phyloP scores from a whole-genome alignment of 1,140 invertebrate genomes.

The Dreissena rostriformis region DNA sequence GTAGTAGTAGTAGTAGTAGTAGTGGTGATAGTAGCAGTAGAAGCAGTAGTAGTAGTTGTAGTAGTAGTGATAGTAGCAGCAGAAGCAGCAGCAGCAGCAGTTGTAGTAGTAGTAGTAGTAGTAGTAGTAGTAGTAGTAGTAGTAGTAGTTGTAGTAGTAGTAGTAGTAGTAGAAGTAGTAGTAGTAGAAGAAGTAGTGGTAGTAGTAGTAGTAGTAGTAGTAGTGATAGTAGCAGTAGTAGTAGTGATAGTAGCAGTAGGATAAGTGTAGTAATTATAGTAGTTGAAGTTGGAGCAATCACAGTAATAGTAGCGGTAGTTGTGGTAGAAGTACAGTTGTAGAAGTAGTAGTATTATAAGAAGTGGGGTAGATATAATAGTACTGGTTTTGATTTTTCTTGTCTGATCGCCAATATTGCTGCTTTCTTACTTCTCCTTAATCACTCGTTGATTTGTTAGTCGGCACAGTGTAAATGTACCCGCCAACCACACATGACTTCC shows the following conservation, averaged over 20 bases:
- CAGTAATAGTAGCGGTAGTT: slow-evolving; percentile 18
- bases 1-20: too few species aligned
- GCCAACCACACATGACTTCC: too few species aligned
- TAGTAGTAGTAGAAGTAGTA: slow-evolving; percentile 29
- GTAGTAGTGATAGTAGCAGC: slow-evolving; percentile 24
- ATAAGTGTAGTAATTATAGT: slow-evolving; percentile 12
- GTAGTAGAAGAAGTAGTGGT: neutral
- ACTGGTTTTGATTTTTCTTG: too few species aligned
- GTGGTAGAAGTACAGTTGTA: slow-evolving; percentile 4
- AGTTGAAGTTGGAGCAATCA: neutral
- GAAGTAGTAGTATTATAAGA: too few species aligned
- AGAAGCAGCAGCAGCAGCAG: too few species aligned
- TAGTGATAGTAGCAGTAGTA: slow-evolving; percentile 16
- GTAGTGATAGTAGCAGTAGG: neutral
- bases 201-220: slow-evolving; percentile 19
- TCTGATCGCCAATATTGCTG: too few species aligned
- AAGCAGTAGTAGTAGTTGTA: slow-evolving; percentile 24
- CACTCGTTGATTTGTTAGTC: too few species aligned
- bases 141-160: slow-evolving; percentile 30
- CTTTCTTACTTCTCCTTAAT: too few species aligned
- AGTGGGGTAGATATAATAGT: too few species aligned
- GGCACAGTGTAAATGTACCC: too few species aligned
- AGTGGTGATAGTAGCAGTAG: too few species aligned
- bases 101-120: slow-evolving; percentile 23
- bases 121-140: slow-evolving; percentile 32